Evolutionary conservation across 2,888 invertebrate genomes (phyloP).

Genomic region (Lydus trimaculatus): DNA sequence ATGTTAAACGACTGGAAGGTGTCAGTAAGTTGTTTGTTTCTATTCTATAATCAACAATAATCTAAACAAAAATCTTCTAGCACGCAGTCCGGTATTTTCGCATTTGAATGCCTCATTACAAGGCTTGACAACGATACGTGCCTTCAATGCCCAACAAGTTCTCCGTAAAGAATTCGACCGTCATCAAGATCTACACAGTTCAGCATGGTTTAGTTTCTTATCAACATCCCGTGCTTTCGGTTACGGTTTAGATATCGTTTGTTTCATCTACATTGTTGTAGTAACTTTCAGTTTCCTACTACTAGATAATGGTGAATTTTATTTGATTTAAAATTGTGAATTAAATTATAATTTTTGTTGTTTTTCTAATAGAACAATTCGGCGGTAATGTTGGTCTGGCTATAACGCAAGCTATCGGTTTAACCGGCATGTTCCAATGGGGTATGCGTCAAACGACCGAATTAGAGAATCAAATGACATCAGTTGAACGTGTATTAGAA

Average conservation of each 20-base stretch:
- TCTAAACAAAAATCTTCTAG: constrained; percentile 61
- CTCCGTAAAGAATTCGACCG: constrained; percentile 82
- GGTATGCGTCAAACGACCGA: constrained; percentile 71
- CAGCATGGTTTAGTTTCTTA: constrained; percentile 92
- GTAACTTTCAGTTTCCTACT: constrained; percentile 88
- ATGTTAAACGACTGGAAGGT: constrained; percentile 75
- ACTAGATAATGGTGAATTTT: constrained; percentile 64
- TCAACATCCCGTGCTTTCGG: constrained; percentile 92
- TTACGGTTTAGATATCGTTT: constrained; percentile 89
- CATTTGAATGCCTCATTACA: constrained; percentile 89
- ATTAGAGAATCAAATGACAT: constrained; percentile 81
- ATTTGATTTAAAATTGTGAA: neutral
- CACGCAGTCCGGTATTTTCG: constrained; percentile 94
- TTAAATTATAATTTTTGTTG: constrained; percentile 13
- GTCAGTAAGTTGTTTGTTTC: constrained; percentile 65
- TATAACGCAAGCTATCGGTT: constrained; percentile 57
- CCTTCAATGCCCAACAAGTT: constrained; percentile 82
- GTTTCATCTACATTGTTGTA: constrained; percentile 83
- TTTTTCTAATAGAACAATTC: constrained; percentile 49
- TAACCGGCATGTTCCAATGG: constrained; percentile 79
- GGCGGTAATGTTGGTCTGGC: constrained; percentile 59
- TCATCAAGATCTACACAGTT: constrained; percentile 86
- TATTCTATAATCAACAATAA: too few species aligned
- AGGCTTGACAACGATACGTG: constrained; percentile 90
- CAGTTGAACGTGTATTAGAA: constrained; percentile 81